Evolutionary conservation across 2,888 invertebrate species (phyloP), one percentile per base, ranked within the genome.

Genomic region (Bimastos eiseni): DNA sequence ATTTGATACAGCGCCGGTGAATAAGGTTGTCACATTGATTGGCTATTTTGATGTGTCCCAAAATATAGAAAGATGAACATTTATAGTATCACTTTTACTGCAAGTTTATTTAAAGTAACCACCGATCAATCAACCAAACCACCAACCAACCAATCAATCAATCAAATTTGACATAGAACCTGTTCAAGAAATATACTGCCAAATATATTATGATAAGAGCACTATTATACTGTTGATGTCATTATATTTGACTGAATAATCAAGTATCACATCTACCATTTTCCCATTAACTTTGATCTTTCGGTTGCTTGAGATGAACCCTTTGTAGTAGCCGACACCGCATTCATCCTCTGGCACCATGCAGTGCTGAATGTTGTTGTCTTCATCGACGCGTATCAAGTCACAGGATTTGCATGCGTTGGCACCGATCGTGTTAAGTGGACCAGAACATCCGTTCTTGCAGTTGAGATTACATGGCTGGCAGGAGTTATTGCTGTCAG

Each of bases 381-480:
- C 49, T 49, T 84, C 84, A 36, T 90, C 90, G 8, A 44, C n/a
- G 36, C 83, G 55, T 1, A 89, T 90, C 89, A 97, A 97, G 93
- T 97, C 97, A 95, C 99, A 99, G 6, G 97, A 97, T 93, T 97
- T 97, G 94, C 99, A 99, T 3, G 98, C 99, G 19, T 97, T 97
- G 0, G 95, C 95, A 0, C 98, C 97, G 13, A 99, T 97, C 11
- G 97, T 97, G 93, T 97, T 97, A 24, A 96, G 96, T 0, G 98
- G 98, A 8, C 92, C 92, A 1, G 91, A 88, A 55, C 92, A 92
- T 19, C 89, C 70, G 36, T 44, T 70, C 49, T 97, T 96, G 95
- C 98, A 99, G 93, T 97, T 97, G 24, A 96, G 95, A 94, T 98
- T 98, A 93, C 99, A 99, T 4, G 96, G 96, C 93, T 96, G 96